These are phyloP conservation scores for Tenthredo amoena DNA, from an alignment of 2,888 invertebrate genomes.

Conservation along the genomic window DNA sequence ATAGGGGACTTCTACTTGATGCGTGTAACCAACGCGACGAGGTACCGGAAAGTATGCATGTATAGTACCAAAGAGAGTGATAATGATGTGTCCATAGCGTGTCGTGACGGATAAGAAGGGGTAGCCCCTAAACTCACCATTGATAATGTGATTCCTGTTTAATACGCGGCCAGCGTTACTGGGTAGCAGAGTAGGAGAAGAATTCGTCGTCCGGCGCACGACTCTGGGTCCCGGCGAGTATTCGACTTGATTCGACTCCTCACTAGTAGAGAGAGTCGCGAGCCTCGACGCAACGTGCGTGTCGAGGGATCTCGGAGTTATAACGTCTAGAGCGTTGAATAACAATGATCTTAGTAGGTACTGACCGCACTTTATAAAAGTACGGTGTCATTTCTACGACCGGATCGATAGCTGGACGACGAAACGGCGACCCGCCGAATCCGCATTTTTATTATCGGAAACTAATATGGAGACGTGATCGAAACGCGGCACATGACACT, in stretches of 20 bases:
- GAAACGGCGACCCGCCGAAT: neutral
- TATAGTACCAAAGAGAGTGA: neutral
- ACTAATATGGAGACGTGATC: neutral
- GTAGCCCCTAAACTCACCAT: constrained; percentile 26
- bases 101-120: constrained; percentile 8
- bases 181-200: constrained; percentile 6
- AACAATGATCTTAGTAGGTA: neutral
- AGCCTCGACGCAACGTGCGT: neutral
- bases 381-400: neutral
- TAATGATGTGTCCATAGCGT: constrained; percentile 6
- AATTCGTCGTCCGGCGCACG: constrained; percentile 11
- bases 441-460: constrained; percentile 2
- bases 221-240: neutral
- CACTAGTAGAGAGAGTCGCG: neutral
- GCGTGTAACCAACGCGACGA: neutral
- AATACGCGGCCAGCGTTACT: constrained; percentile 13
- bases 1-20: neutral
- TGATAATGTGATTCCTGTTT: constrained; percentile 38
- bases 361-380: neutral
- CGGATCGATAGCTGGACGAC: neutral
- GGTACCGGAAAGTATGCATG: neutral
- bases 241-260: neutral
- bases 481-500: constrained; percentile 42
- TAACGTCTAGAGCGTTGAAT: neutral
- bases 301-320: neutral